Conservation (phyloP, 2,888 invertebrate species). For the Parochlus steinenii region DNA sequence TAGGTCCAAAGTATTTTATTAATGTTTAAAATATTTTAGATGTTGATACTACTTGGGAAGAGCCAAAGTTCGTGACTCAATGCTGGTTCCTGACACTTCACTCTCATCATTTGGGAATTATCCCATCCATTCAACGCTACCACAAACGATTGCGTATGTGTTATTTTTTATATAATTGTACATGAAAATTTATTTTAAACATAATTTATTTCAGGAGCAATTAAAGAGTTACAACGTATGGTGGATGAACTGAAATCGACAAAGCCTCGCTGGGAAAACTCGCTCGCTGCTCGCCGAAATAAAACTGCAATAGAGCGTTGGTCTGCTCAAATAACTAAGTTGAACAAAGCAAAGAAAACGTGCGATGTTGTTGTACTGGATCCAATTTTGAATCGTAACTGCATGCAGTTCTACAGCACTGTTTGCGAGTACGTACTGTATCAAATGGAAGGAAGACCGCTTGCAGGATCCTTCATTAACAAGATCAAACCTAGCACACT, state of each 20-base stretch:
- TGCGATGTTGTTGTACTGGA: constrained; percentile 73
- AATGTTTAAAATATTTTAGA: constrained; percentile 29
- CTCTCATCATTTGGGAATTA: constrained; percentile 79
- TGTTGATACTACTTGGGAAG: constrained; percentile 45
- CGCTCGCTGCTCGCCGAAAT: constrained; percentile 59
- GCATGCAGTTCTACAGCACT: constrained; percentile 73
- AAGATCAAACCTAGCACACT: constrained; percentile 39
- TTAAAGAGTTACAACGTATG: constrained; percentile 69
- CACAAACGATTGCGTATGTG: constrained; percentile 52
- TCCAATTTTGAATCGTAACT: constrained; percentile 60
- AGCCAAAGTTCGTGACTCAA: constrained; percentile 85
- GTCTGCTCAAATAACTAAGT: constrained; percentile 68
- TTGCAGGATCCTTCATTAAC: constrained; percentile 31
- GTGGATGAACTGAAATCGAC: constrained; percentile 68
- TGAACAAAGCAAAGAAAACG: constrained; percentile 30
- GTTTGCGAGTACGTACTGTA: constrained; percentile 63
- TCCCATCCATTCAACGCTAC: constrained; percentile 78
- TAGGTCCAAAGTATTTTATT: constrained; percentile 12
- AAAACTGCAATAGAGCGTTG: constrained; percentile 70
- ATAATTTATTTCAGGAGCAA: constrained; percentile 18
- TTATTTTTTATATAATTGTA: too few relatives aligned
- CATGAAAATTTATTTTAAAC: too few relatives aligned
- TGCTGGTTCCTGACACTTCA: constrained; percentile 95
- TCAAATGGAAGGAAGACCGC: constrained; percentile 39
- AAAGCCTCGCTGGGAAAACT: constrained; percentile 68